Evolutionary conservation across 2,888 invertebrate species (phyloP).

Genomic region (Idaea dimidiata): DNA sequence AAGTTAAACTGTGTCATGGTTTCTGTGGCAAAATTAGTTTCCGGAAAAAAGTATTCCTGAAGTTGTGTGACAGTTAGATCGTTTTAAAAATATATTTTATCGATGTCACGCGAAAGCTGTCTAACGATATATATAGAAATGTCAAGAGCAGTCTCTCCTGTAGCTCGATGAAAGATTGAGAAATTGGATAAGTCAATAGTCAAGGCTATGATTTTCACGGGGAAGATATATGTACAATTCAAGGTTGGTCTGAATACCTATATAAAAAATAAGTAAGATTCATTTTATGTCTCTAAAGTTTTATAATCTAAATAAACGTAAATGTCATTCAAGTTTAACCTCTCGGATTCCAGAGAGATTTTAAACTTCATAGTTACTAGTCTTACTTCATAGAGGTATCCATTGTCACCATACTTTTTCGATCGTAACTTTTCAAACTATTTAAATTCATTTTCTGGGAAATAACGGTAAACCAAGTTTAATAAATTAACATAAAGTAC

Average conservation of each 20-base stretch:
- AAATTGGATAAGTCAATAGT: conserved; percentile 10
- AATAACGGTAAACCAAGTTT: neutral
- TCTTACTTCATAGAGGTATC: no score
- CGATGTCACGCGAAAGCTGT: neutral
- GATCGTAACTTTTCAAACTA: conserved; percentile 3
- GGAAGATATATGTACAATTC: conserved; percentile 6
- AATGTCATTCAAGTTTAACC: no score
- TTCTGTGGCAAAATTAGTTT: neutral
- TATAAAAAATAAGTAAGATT: no score
- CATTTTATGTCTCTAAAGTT: no score
- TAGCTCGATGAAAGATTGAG: conserved; percentile 25
- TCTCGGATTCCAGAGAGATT: no score
- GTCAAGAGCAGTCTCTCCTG: conserved; percentile 23
- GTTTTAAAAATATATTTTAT: neutral
- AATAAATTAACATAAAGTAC: neutral
- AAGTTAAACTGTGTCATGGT: neutral
- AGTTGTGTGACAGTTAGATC: neutral
- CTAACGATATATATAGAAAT: conserved; percentile 11
- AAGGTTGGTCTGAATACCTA: no score
- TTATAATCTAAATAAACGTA: no score
- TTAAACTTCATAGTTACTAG: no score
- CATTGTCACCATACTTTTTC: no score
- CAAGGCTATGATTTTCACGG: conserved; percentile 9
- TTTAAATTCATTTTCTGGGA: neutral
- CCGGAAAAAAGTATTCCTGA: neutral